phyloP scores from a whole-genome alignment of 2,888 invertebrate species.

The Tillus elongatus region DNA sequence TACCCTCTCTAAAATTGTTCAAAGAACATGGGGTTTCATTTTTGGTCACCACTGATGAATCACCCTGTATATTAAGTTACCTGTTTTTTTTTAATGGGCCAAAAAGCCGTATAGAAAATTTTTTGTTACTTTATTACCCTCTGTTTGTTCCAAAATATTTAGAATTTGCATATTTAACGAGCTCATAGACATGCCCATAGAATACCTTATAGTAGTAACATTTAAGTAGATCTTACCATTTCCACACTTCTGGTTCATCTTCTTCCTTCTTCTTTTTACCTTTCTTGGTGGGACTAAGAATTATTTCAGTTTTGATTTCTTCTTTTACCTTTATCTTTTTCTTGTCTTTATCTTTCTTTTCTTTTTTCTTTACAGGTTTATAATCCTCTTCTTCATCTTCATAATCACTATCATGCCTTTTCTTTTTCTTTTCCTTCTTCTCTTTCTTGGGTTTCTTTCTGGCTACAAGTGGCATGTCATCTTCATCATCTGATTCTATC shows the following conservation, averaged over 20 bases:
- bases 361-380: conserved; percentile 52
- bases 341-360: conserved; percentile 39
- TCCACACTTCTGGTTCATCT: conserved; percentile 79
- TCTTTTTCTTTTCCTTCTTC: conserved; percentile 44
- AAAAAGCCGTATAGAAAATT: too few species aligned
- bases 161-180: too few species aligned
- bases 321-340: conserved; percentile 35
- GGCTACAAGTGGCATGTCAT: conserved; percentile 56
- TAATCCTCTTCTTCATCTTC: conserved; percentile 51
- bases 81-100: too few species aligned
- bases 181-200: too few species aligned
- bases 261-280: conserved; percentile 69
- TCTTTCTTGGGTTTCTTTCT: conserved; percentile 59
- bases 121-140: too few species aligned
- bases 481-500: conserved; percentile 50
- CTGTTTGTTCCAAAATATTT: too few species aligned
- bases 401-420: conserved; percentile 43
- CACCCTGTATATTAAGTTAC: too few species aligned
- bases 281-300: conserved; percentile 49
- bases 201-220: too few species aligned
- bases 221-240: too few species aligned
- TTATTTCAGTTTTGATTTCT: conserved; percentile 30
- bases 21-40: too few species aligned
- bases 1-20: too few species aligned
- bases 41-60: too few species aligned